Conservation (phyloP, 2,888 invertebrate species). For the Anoncus sp. region DNA sequence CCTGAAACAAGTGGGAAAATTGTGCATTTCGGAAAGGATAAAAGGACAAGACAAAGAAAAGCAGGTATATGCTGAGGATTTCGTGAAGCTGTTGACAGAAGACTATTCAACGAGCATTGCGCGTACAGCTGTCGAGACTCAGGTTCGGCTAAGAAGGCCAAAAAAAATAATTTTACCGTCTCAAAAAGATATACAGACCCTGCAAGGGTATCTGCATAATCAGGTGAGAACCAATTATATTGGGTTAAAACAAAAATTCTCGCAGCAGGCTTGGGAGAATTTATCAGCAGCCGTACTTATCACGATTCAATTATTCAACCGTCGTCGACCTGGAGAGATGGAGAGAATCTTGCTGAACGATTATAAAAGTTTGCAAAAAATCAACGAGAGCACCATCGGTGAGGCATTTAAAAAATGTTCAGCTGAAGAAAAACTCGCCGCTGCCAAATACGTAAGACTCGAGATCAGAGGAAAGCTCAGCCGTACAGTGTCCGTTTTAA, state of each 20-base stretch:
- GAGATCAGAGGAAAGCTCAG: slow-evolving; percentile 57
- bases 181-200: slow-evolving; percentile 48
- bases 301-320: slow-evolving; percentile 63
- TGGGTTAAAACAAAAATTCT: slow-evolving; percentile 33
- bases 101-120: slow-evolving; percentile 46
- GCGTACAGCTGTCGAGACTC: slow-evolving; percentile 55
- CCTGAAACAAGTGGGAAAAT: slow-evolving; percentile 52
- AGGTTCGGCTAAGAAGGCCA: slow-evolving; percentile 34
- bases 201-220: slow-evolving; percentile 41
- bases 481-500: slow-evolving; percentile 52
- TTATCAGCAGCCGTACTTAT: slow-evolving; percentile 40
- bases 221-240: slow-evolving; percentile 22
- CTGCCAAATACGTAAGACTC: slow-evolving; percentile 39
- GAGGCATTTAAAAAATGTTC: slow-evolving; percentile 37
- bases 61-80: slow-evolving; percentile 52
- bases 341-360: slow-evolving; percentile 57
- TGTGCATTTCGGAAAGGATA: slow-evolving; percentile 56
- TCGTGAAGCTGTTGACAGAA: slow-evolving; percentile 53
- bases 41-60: slow-evolving; percentile 48
- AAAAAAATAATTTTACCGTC: slow-evolving; percentile 44
- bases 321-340: slow-evolving; percentile 65
- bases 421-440: slow-evolving; percentile 21
- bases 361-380: slow-evolving; percentile 42
- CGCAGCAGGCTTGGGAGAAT: slow-evolving; percentile 25
- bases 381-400: slow-evolving; percentile 39